phyloP scores from a whole-genome alignment of 2,113 vertebrate species.

The Chinchilla lanigera region DNA sequence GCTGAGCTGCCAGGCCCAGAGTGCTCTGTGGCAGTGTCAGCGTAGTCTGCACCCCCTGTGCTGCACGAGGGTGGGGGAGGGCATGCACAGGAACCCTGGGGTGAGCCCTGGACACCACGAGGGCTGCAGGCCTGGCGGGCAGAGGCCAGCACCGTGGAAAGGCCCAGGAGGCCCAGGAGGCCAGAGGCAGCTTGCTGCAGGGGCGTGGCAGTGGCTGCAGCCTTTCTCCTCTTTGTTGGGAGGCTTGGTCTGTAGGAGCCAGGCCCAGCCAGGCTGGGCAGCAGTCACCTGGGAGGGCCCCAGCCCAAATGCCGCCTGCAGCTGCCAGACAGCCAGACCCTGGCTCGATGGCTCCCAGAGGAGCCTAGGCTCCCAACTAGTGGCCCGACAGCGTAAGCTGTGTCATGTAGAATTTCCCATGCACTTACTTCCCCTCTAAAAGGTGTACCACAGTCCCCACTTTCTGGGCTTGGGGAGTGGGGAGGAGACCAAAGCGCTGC shows the following conservation, averaged over 20 bases:
- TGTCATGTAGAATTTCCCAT: not conserved
- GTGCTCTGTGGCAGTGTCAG: not conserved
- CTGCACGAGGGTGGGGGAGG: not conserved
- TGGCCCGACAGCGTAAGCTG: not conserved
- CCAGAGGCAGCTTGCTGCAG: slow-evolving; percentile 64
- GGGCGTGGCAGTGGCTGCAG: not conserved
- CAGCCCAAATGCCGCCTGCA: not conserved
- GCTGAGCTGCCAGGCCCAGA: not conserved
- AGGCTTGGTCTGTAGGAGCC: not conserved
- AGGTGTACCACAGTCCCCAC: not conserved
- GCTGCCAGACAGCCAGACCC: not conserved
- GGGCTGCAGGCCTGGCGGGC: not conserved
- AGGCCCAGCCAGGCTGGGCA: not conserved
- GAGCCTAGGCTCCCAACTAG: not conserved
- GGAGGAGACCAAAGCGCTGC: not conserved
- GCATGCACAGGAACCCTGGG: not conserved
- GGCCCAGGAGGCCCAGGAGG: not conserved
- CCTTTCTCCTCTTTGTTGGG: not conserved
- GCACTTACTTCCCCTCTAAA: not conserved
- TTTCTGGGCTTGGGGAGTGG: not conserved
- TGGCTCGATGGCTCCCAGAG: not conserved
- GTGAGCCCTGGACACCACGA: not conserved
- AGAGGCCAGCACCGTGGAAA: not conserved
- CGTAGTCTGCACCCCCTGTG: not conserved
- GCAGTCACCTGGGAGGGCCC: not conserved